These are phyloP conservation scores for Myotis lucifugus DNA, from an alignment of 2,113 vertebrate species.

Conservation along the genomic window DNA sequence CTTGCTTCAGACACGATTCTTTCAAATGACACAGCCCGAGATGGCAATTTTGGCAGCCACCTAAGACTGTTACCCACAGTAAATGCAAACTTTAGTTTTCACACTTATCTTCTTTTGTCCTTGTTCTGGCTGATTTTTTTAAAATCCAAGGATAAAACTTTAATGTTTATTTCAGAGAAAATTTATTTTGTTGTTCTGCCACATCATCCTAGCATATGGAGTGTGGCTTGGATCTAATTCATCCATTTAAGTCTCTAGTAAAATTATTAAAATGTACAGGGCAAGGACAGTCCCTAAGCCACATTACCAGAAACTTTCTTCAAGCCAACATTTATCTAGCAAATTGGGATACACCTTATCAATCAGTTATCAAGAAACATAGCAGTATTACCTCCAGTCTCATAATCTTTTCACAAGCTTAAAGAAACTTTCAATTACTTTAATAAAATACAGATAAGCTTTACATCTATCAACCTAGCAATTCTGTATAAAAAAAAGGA, in stretches of 20 bases:
- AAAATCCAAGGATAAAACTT: not conserved
- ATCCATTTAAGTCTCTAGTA: conserved; percentile 2
- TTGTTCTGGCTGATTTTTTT: not conserved
- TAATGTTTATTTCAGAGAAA: not conserved
- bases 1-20: not conserved
- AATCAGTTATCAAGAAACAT: not conserved
- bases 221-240: not conserved
- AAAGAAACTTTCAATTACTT: conserved; percentile 31
- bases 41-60: not conserved
- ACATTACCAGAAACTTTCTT: not conserved
- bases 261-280: not conserved
- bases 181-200: not conserved
- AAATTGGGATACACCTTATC: not conserved
- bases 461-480: not conserved
- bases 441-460: conserved; percentile 44
- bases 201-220: not conserved
- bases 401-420: not conserved
- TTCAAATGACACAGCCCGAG: not conserved
- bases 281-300: not conserved
- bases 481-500: not conserved
- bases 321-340: not conserved
- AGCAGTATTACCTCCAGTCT: not conserved
- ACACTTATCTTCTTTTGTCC: not conserved
- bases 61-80: not conserved
- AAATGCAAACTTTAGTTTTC: not conserved